Evolutionary conservation across 2,113 vertebrate genomes (phyloP).

Genomic region (Psilopogon haemacephalus): DNA sequence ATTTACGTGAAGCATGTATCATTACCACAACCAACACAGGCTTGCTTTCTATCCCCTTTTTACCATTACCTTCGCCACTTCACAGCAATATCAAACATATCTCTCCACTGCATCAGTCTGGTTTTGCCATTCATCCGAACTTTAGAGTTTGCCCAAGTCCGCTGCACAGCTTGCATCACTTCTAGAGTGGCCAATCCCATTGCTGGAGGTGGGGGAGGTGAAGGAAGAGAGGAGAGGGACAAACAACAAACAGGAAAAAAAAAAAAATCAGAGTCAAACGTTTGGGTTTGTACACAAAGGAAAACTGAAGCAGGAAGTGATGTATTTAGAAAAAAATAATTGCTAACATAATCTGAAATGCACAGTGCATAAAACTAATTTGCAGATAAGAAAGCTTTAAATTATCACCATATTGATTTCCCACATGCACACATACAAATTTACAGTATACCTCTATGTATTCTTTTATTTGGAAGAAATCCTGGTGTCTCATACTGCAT

Average conservation of each 20-base stretch:
- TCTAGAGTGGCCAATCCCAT: constrained; percentile 96
- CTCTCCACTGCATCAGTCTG: constrained; percentile 96
- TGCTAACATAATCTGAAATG: neutral
- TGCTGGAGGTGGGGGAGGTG: constrained; percentile 67
- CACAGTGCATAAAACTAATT: neutral
- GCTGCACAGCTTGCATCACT: constrained; percentile 95
- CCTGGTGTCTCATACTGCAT: constrained; percentile 97
- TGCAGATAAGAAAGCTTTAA: neutral
- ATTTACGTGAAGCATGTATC: neutral
- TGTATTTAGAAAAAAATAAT: neutral
- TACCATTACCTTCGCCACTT: constrained; percentile 94
- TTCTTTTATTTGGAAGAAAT: constrained; percentile 93
- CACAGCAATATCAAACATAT: constrained; percentile 98
- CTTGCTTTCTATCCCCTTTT: neutral
- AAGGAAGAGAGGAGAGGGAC: neutral
- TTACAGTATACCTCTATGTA: constrained; percentile 88
- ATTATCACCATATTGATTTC: neutral
- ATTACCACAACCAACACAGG: neutral
- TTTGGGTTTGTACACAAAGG: neutral
- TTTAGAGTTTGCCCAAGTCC: constrained; percentile 96
- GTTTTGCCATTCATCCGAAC: constrained; percentile 94
- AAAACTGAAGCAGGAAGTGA: neutral
- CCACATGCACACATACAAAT: neutral
- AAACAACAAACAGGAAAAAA: neutral
- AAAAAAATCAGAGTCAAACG: neutral